These are phyloP conservation scores for Dermochelys coriacea DNA, from an alignment of 2,797 vertebrate species.

Conservation along the genomic window DNA sequence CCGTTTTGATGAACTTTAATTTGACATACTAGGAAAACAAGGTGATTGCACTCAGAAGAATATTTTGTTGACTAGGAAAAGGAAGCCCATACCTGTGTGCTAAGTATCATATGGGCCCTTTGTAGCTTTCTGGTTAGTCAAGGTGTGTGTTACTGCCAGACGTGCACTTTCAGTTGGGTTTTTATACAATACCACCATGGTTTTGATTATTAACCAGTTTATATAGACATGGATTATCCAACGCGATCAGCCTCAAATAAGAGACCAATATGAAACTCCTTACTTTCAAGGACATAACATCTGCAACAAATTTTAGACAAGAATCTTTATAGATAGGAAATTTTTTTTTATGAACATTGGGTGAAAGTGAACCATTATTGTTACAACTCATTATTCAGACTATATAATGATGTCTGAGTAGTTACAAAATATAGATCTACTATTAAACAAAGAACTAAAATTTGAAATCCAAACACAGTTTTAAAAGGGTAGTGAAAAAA, in stretches of 20 bases:
- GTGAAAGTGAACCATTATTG: background rate
- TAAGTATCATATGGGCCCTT: background rate
- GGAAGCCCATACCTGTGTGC: background rate
- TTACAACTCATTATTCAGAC: too few relatives aligned
- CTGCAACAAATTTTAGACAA: too few relatives aligned
- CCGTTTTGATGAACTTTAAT: background rate
- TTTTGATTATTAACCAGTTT: too few relatives aligned
- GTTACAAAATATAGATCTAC: background rate
- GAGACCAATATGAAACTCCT: too few relatives aligned
- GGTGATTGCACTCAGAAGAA: too few relatives aligned
- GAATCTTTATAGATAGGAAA: too few relatives aligned
- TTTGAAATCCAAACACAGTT: too few relatives aligned
- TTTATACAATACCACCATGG: background rate
- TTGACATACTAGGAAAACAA: background rate
- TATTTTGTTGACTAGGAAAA: background rate
- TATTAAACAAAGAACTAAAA: too few relatives aligned
- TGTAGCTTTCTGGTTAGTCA: background rate
- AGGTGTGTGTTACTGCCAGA: background rate
- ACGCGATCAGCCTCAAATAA: background rate
- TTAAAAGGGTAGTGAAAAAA: background rate
- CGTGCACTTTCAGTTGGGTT: background rate
- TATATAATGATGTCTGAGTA: background rate
- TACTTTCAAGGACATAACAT: too few relatives aligned
- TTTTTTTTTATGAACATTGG: too few relatives aligned
- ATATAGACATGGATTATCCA: too few relatives aligned